Evolutionary conservation across 1,140 invertebrate species (phyloP), one percentile per base, ranked within the genome.

Genomic region (Capitella teleta): DNA sequence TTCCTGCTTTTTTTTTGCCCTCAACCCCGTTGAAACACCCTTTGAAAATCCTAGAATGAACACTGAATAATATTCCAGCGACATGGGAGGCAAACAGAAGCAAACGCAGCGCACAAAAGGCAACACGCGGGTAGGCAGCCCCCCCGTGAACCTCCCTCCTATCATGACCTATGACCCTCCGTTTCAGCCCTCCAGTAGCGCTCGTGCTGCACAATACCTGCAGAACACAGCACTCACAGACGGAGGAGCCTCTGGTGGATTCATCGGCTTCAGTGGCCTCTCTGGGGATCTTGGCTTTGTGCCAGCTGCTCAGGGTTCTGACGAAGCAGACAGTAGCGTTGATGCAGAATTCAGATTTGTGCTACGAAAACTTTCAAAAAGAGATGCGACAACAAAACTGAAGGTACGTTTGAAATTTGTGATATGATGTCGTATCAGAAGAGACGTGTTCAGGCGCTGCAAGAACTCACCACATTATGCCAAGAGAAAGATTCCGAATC

Each of bases 401-500:
- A 44, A 44, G 42, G 42, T 44, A 14, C 12, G n/a, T 40, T 2
- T 16, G 10, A 40, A 21, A 24, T 16, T 2, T 10, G 38, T 16
- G n/a, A 14, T 40, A 24, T 40, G 38, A 12, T 18, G 19, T 8
- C 14, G 10, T 40, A n/a, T 40, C 2, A 21, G 8, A 10, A 40
- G n/a, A n/a, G n/a, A n/a, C n/a, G n/a, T 57, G 68, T 66, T 23
- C 56, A 85, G 82, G 86, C 85, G 3, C 64, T 88, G 18, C 82
- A 86, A 72, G 86, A 90, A 68, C 84, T 89, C 64, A 70, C 75
- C 30, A 74, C 77, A 5, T 59, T 86, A 3, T 81, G 85, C 53
- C 40, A 61, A 49, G 73, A 76, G 57, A 75, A 78, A 52, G 75
- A 77, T 28, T 59, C 76, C 14, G 77, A 81, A 19, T 62, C 67